Percentiles rank a stretch among this genome's conserved stretches.
These are phyloP conservation scores for Alcis repandata DNA, from an alignment of 2,888 invertebrate species.

Conservation along the genomic window DNA sequence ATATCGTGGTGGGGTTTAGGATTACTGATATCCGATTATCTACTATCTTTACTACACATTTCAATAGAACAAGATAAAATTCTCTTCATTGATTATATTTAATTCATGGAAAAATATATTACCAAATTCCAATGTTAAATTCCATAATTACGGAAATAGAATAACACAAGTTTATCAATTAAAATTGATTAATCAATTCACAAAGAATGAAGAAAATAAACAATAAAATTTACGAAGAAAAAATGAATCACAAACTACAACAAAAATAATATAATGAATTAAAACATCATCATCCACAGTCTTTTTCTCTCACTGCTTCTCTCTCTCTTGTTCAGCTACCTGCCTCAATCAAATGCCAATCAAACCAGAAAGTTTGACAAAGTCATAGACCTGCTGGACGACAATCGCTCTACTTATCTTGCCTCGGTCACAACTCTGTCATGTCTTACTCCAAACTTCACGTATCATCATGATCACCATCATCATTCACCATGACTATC, in stretches of 20 bases:
- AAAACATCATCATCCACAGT: too few species aligned
- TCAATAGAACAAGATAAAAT: slow-evolving; percentile 25
- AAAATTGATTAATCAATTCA: not conserved
- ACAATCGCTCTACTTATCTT: too few species aligned
- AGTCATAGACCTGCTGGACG: too few species aligned
- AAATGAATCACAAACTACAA: not conserved
- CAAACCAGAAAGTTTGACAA: too few species aligned
- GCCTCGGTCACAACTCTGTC: too few species aligned
- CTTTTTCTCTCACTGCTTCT: too few species aligned
- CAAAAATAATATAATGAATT: not conserved
- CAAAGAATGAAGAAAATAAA: too few species aligned
- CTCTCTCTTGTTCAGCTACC: too few species aligned
- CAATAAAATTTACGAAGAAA: not conserved
- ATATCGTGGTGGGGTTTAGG: slow-evolving; percentile 4
- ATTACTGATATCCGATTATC: slow-evolving; percentile 4
- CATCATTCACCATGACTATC: too few species aligned
- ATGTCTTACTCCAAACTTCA: too few species aligned
- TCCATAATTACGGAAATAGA: not conserved
- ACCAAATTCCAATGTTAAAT: not conserved
- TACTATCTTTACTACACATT: slow-evolving; percentile 23
- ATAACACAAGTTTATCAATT: not conserved
- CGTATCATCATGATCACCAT: too few species aligned
- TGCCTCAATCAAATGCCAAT: too few species aligned
- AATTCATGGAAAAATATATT: slow-evolving; percentile 20
- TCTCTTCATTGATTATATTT: slow-evolving; percentile 19